Percentiles rank a stretch among this genome's conserved stretches.
Conservation (phyloP, 2,888 invertebrate species). For the Zele albiditarsus region DNA sequence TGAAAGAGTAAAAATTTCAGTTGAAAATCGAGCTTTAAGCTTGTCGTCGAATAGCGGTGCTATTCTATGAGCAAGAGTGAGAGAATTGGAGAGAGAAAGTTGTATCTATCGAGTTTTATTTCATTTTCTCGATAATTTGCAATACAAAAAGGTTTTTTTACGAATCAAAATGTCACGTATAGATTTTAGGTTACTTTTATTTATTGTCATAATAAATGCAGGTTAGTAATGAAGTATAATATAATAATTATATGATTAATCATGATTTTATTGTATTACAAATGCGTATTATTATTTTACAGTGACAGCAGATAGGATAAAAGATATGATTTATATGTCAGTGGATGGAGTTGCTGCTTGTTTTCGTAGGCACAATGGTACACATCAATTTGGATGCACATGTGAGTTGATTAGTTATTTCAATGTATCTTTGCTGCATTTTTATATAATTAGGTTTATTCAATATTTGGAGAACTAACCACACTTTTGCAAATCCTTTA, state of each 20-base stretch:
- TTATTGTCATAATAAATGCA: slow-evolving; percentile 39
- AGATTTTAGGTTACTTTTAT: slow-evolving; percentile 44
- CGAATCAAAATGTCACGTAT: slow-evolving; percentile 43
- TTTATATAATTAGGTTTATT: not conserved
- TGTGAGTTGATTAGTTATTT: slow-evolving; percentile 78
- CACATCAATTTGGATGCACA: slow-evolving; percentile 95
- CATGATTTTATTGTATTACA: not conserved
- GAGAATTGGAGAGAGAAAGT: not conserved
- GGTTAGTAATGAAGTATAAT: slow-evolving; percentile 35
- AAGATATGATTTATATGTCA: slow-evolving; percentile 86
- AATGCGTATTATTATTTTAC: slow-evolving; percentile 45
- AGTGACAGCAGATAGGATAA: slow-evolving; percentile 79
- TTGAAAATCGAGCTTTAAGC: not conserved
- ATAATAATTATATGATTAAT: too few species aligned
- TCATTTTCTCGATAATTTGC: not conserved
- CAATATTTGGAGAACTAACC: slow-evolving; percentile 17
- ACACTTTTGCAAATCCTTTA: too few species aligned
- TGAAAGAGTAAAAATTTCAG: not conserved
- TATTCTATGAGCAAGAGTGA: not conserved
- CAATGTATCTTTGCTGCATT: not conserved
- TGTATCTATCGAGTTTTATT: not conserved
- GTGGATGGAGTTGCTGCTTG: slow-evolving; percentile 85
- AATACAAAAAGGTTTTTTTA: slow-evolving; percentile 30
- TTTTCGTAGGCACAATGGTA: slow-evolving; percentile 93
- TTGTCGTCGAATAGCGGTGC: not conserved